phyloP scores from a whole-genome alignment of 2,888 invertebrate species.

The Cremastobaeus sp. region DNA sequence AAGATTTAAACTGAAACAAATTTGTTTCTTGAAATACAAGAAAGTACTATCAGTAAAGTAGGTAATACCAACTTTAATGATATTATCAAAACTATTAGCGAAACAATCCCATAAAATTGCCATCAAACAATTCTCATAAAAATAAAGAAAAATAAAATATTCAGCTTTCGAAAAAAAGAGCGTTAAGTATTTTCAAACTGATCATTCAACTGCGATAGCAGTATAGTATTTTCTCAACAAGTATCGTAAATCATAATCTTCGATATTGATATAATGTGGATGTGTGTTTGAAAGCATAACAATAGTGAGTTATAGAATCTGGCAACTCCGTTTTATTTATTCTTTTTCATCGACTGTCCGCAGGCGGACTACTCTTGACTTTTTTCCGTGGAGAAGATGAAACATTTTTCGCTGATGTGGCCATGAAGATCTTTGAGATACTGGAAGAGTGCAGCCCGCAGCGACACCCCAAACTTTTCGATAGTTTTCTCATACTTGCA shows the following conservation, averaged over 20 bases:
- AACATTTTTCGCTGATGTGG: conserved; percentile 56
- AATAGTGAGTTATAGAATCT: conserved; percentile 12
- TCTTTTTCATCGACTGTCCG: conserved; percentile 50
- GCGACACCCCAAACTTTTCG: conserved; percentile 60
- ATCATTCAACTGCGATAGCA: too few species aligned
- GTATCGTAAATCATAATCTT: conserved; percentile 27
- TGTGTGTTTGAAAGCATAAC: conserved; percentile 24
- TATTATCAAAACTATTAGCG: too few species aligned
- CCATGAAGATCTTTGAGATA: conserved; percentile 59
- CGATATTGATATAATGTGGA: conserved; percentile 16
- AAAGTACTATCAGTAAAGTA: too few species aligned
- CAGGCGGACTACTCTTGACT: conserved; percentile 54
- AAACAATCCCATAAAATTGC: too few species aligned
- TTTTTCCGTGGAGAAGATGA: conserved; percentile 56
- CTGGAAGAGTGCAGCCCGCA: conserved; percentile 61
- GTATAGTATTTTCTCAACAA: conserved; percentile 26
- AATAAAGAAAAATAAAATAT: too few species aligned
- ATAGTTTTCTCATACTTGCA: conserved; percentile 62
- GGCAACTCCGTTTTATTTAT: conserved; percentile 44
- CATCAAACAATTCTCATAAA: too few species aligned
- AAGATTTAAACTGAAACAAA: too few species aligned
- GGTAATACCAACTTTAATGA: too few species aligned
- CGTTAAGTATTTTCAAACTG: too few species aligned
- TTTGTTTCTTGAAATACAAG: too few species aligned
- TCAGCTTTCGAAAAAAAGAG: too few species aligned